Evolutionary conservation across 2,113 vertebrate genomes (phyloP).

Genomic region (Oncorhynchus nerka): DNA sequence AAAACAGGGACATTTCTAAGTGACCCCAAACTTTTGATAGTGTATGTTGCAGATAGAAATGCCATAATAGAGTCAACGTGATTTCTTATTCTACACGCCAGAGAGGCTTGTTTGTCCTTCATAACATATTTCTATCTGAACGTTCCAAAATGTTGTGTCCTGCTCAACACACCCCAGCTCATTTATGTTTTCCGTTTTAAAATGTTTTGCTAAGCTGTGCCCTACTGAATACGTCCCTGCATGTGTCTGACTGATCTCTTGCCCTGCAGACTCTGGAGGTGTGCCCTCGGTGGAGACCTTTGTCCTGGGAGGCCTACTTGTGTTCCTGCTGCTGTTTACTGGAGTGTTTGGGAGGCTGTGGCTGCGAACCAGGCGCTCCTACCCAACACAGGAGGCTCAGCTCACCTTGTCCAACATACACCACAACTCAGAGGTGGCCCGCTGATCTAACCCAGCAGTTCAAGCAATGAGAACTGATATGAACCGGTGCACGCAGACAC

Average conservation of each 20-base stretch:
- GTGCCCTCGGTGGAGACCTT: slow-evolving; percentile 68
- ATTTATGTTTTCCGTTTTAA: too few species aligned
- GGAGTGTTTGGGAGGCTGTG: slow-evolving; percentile 73
- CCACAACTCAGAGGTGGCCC: slow-evolving; percentile 71
- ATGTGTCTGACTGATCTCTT: neutral
- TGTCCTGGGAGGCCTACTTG: slow-evolving; percentile 65
- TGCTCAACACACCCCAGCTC: too few species aligned
- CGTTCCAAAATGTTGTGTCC: too few species aligned
- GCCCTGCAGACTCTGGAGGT: slow-evolving; percentile 45
- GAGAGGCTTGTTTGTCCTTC: too few species aligned
- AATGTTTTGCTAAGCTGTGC: too few species aligned
- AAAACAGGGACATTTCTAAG: too few species aligned
- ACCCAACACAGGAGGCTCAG: slow-evolving; percentile 67
- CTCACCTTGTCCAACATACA: slow-evolving; percentile 76
- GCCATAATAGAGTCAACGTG: too few species aligned
- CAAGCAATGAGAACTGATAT: neutral
- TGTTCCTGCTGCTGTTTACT: slow-evolving; percentile 68
- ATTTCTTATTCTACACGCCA: too few species aligned
- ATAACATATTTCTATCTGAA: too few species aligned
- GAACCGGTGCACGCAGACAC: neutral
- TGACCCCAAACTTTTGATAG: too few species aligned
- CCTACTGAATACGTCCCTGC: too few species aligned
- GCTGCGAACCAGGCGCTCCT: slow-evolving; percentile 71
- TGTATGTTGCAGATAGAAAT: too few species aligned
- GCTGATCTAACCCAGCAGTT: slow-evolving; percentile 42